These are phyloP conservation scores for Allygus modestus DNA, from an alignment of 2,888 invertebrate genomes.

Conservation along the genomic window DNA sequence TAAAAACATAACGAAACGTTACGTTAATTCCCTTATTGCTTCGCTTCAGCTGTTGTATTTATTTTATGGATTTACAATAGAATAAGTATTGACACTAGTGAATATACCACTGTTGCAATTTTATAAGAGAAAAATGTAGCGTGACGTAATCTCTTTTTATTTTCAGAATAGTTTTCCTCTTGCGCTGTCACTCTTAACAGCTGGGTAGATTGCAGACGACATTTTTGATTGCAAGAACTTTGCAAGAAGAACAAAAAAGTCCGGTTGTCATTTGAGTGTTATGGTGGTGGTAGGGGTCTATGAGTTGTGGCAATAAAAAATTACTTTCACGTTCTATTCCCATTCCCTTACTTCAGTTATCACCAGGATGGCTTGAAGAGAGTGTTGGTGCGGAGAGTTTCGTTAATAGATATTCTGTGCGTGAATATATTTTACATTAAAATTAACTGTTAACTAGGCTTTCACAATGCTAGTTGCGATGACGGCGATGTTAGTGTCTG, in stretches of 20 bases:
- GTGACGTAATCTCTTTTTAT: too few relatives aligned
- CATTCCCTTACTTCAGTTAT: conserved; percentile 63
- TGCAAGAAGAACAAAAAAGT: not conserved
- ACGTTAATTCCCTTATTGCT: too few relatives aligned
- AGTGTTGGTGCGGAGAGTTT: conserved; percentile 59
- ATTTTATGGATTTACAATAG: too few relatives aligned
- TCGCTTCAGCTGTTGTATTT: too few relatives aligned
- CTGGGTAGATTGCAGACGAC: conserved; percentile 8
- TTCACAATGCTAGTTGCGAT: conserved; percentile 73
- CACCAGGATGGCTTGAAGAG: conserved; percentile 67
- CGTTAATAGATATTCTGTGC: conserved; percentile 59
- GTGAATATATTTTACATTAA: conserved; percentile 20
- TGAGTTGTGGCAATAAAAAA: conserved; percentile 10
- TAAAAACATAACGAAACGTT: too few relatives aligned
- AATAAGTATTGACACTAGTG: too few relatives aligned
- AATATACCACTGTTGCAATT: too few relatives aligned
- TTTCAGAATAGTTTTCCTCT: not conserved
- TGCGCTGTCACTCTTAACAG: not conserved
- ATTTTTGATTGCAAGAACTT: not conserved
- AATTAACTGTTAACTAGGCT: conserved; percentile 60
- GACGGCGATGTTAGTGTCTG: conserved; percentile 81
- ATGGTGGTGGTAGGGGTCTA: conserved; percentile 15
- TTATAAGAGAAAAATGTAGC: too few relatives aligned
- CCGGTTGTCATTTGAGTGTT: conserved; percentile 27
- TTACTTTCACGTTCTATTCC: conserved; percentile 27